These are phyloP conservation scores for Brachionus plicatilis DNA, from an alignment of 1,140 invertebrate genomes.

Conservation along the genomic window DNA sequence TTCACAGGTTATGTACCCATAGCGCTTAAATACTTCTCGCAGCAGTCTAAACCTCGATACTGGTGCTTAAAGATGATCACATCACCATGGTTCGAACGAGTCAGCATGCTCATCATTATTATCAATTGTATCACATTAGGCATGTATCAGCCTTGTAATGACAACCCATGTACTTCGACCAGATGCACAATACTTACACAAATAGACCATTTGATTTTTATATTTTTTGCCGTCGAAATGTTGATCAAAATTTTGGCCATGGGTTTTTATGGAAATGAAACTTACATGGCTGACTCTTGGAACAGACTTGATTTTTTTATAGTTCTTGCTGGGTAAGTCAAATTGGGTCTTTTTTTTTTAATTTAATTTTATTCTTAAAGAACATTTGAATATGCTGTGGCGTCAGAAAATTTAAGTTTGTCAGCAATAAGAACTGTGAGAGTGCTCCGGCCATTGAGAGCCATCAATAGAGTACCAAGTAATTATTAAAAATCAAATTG, in stretches of 20 bases:
- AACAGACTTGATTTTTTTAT: conserved; percentile 98
- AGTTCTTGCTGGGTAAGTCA: conserved; percentile 80
- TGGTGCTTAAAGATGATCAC: conserved; percentile 90
- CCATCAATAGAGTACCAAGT: conserved; percentile 98
- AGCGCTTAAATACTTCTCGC: conserved; percentile 71
- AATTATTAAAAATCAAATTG: conserved; percentile 58
- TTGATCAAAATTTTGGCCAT: conserved; percentile 96
- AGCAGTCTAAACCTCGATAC: conserved; percentile 74
- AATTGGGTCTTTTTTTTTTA: neutral
- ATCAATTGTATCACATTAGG: conserved; percentile 97
- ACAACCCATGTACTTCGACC: conserved; percentile 71
- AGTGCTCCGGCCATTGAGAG: conserved; percentile 85
- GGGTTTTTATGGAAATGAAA: conserved; percentile 88
- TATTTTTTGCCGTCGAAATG: conserved; percentile 81
- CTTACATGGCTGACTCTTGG: conserved; percentile 93
- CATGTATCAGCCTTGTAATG: conserved; percentile 94
- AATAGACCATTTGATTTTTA: conserved; percentile 96
- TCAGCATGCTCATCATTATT: conserved; percentile 95
- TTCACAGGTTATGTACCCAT: conserved; percentile 78
- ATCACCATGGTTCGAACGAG: conserved; percentile 97
- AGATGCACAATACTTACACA: conserved; percentile 89
- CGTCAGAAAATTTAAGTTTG: conserved; percentile 92
- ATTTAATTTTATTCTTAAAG: conserved; percentile 60
- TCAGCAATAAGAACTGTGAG: conserved; percentile 94
- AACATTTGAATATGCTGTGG: conserved; percentile 83